Evolutionary conservation across 2,888 invertebrate species (phyloP).

Genomic region (Tiphia femorata): DNA sequence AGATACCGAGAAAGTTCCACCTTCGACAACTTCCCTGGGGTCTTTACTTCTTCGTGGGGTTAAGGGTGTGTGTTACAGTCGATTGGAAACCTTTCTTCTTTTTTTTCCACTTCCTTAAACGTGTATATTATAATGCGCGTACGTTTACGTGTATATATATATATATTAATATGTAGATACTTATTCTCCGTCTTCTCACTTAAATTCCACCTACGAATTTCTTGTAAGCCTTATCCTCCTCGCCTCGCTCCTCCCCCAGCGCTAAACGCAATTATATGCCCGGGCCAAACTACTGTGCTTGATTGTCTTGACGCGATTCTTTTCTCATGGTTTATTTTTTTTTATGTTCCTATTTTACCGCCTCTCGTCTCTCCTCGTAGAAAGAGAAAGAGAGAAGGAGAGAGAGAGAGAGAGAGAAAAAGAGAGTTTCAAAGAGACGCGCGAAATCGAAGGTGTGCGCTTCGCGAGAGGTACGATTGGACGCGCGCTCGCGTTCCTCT

Average conservation of each 20-base stretch:
- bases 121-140: no score
- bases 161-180: neutral
- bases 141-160: neutral
- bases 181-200: neutral
- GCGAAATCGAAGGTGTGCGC: no score
- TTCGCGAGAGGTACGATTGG: neutral
- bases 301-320: slow-evolving; percentile 68
- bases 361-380: no score
- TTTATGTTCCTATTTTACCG: no score
- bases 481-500: slow-evolving; percentile 17
- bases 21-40: no score
- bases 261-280: slow-evolving; percentile 16
- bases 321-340: slow-evolving; percentile 24
- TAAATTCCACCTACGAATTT: neutral
- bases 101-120: no score
- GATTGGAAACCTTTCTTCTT: no score
- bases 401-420: neutral
- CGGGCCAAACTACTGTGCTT: slow-evolving; percentile 56
- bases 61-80: no score
- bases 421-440: no score
- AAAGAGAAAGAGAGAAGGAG: neutral
- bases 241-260: neutral
- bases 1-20: no score
- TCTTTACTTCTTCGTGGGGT: no score
- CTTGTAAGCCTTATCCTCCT: neutral